These are phyloP conservation scores for Ophion costatus DNA, from an alignment of 2,888 invertebrate genomes.

Conservation along the genomic window DNA sequence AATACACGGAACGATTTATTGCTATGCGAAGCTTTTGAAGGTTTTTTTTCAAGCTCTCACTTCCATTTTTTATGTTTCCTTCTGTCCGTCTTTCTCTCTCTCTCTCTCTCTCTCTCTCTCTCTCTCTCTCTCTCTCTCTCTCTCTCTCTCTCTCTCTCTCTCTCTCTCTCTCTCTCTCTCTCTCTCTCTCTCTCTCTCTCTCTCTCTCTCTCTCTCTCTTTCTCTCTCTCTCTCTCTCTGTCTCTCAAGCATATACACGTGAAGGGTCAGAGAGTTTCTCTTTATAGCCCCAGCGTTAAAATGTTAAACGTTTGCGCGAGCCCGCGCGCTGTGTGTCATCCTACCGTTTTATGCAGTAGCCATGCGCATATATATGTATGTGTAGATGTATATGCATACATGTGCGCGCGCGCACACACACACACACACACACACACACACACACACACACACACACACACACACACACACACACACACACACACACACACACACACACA, in stretches of 20 bases:
- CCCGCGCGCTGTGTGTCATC: conserved; percentile 43
- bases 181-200: conserved; percentile 15
- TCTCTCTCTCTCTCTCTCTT: conserved; percentile 20
- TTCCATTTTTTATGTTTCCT: conserved; percentile 18
- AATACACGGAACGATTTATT: conserved; percentile 7
- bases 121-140: not conserved
- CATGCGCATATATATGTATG: conserved; percentile 1
- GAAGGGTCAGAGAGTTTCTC: conserved; percentile 52
- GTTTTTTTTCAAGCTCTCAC: conserved; percentile 36
- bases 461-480: too few species aligned
- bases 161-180: not conserved
- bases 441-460: too few species aligned
- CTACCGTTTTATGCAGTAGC: conserved; percentile 44
- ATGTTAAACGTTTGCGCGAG: conserved; percentile 61
- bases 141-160: not conserved
- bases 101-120: not conserved
- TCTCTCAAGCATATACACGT: conserved; percentile 6
- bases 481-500: too few species aligned
- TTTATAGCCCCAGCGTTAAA: conserved; percentile 58
- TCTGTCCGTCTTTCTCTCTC: not conserved
- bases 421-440: too few species aligned
- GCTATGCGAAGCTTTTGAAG: conserved; percentile 12
- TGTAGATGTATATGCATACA: conserved; percentile 7
- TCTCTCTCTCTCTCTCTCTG: conserved; percentile 5
- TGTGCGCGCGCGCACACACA: too few species aligned